Conservation (phyloP, 2,113 vertebrate species). For the Cyprinus carpio region DNA sequence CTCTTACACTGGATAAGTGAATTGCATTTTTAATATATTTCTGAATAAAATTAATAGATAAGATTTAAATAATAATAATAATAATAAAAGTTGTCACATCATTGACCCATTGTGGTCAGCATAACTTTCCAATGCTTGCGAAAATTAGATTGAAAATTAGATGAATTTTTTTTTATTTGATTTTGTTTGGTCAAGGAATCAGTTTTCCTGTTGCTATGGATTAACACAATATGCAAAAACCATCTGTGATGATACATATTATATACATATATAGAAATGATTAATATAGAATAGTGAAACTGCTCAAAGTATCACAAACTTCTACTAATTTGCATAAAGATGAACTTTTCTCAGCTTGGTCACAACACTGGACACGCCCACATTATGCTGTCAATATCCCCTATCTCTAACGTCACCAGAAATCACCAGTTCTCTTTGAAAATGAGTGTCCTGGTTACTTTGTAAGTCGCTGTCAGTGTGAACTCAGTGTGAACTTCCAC, state of each 20-base stretch:
- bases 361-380: not conserved
- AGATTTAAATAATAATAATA: no score
- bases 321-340: slow-evolving; percentile 3
- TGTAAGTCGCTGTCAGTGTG: not conserved
- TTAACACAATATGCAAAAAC: not conserved
- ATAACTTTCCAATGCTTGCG: no score
- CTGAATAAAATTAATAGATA: no score
- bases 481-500: slow-evolving; percentile 7
- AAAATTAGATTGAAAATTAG: not conserved
- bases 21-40: no score
- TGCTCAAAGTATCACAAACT: no score
- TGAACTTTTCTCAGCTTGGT: not conserved
- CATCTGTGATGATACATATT: not conserved
- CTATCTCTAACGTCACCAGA: not conserved
- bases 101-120: no score
- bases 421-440: not conserved
- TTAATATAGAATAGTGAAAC: not conserved
- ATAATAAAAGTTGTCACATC: no score
- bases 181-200: not conserved
- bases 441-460: not conserved
- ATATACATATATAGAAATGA: not conserved
- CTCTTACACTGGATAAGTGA: no score
- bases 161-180: not conserved
- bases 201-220: not conserved
- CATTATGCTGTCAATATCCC: not conserved